Evolutionary conservation across 2,113 vertebrate genomes (phyloP).

Genomic region (Piprites chloris): DNA sequence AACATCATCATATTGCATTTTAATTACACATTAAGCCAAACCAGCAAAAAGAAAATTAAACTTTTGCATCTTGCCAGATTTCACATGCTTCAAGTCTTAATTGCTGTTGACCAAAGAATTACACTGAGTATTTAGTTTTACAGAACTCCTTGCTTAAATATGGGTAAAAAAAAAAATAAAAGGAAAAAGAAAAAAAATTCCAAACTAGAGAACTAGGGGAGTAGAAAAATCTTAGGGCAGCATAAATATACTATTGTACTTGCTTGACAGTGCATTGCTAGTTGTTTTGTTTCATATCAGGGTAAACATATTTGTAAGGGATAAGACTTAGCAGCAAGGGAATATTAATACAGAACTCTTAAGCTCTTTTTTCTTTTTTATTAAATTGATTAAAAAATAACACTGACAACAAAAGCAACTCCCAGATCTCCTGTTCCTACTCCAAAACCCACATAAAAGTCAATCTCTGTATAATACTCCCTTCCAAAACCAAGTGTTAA

Average conservation of each 20-base stretch:
- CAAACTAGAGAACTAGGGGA: not conserved
- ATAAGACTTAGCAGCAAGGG: not conserved
- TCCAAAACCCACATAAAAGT: not conserved
- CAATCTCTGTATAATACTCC: not conserved
- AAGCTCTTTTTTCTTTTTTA: not conserved
- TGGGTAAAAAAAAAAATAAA: fast-evolving
- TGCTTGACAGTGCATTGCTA: not conserved
- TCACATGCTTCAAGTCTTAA: not conserved
- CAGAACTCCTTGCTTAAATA: not conserved
- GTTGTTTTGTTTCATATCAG: not conserved
- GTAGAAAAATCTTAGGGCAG: not conserved
- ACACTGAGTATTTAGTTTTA: not conserved
- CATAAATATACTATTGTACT: fast-evolving
- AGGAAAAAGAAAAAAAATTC: fast-evolving
- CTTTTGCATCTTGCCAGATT: not conserved
- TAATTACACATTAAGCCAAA: not conserved
- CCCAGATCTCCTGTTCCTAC: not conserved
- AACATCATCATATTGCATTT: not conserved
- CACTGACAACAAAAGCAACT: not conserved
- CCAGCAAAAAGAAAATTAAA: not conserved
- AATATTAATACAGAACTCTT: not conserved
- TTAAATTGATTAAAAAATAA: not conserved
- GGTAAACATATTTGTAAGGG: not conserved
- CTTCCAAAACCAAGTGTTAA: not conserved
- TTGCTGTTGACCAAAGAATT: not conserved